A percentile compares a stretch with the other conserved stretches of the same genome.
These are phyloP conservation scores for Semaprochilodus insignis DNA, from an alignment of 2,797 vertebrate genomes.

Conservation along the genomic window DNA sequence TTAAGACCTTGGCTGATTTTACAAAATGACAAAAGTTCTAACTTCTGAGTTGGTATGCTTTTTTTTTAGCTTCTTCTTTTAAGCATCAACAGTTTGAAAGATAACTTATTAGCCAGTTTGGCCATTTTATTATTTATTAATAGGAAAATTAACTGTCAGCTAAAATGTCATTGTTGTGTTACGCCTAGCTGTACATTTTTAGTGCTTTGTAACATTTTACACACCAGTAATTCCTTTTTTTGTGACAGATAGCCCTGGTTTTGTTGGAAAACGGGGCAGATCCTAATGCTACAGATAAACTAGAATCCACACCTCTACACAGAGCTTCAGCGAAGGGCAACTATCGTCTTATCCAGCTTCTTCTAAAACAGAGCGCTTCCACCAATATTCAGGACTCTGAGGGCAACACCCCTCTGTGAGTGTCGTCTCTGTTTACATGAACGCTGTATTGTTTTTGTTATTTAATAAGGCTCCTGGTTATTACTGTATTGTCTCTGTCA, in stretches of 20 bases:
- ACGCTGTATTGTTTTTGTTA: not conserved
- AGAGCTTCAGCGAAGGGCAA: slow-evolving; percentile 95
- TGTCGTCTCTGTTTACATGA: slow-evolving; percentile 42
- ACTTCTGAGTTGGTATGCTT: no score
- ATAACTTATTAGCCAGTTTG: no score
- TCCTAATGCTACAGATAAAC: slow-evolving; percentile 89
- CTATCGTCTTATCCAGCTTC: slow-evolving; percentile 90
- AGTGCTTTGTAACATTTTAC: not conserved
- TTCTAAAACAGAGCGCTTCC: slow-evolving; percentile 90
- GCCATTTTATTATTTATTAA: no score
- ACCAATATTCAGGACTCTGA: slow-evolving; percentile 94
- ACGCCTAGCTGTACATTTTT: no score
- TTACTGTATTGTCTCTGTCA: not conserved
- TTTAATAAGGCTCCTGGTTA: not conserved
- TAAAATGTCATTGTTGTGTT: no score
- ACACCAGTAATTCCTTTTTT: not conserved
- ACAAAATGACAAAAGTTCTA: no score
- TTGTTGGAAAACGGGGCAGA: slow-evolving; percentile 91
- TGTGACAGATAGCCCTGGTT: slow-evolving; percentile 87
- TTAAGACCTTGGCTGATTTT: no score
- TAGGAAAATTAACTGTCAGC: no score
- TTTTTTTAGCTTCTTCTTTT: no score
- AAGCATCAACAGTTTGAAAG: no score
- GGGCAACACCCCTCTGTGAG: slow-evolving; percentile 96
- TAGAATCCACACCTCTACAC: slow-evolving; percentile 92